A percentile compares a stretch with the other conserved stretches of the same genome.
Evolutionary conservation across 2,888 invertebrate species (phyloP).

Genomic region (Molanna angustata): DNA sequence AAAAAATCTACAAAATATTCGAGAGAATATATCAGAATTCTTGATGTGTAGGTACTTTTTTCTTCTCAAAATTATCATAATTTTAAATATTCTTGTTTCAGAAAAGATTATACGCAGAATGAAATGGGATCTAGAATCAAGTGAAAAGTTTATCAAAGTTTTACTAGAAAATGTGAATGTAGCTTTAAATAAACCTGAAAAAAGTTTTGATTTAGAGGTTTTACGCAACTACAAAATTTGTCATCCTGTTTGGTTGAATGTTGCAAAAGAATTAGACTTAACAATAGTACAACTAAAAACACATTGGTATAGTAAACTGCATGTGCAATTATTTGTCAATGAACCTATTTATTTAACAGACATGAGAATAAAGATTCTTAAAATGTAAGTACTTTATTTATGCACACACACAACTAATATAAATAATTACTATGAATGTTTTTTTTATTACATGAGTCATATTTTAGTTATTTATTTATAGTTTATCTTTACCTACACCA

Average conservation of each 20-base stretch:
- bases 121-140: slow-evolving; percentile 12
- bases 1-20: too few species aligned
- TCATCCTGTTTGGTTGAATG: slow-evolving; percentile 1
- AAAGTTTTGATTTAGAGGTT: slow-evolving; percentile 8
- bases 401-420: too few species aligned
- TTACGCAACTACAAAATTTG: slow-evolving; percentile 2
- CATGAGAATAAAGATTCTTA: slow-evolving; percentile 10
- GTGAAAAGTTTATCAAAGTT: slow-evolving; percentile 10
- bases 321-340: slow-evolving; percentile 16
- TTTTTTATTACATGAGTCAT: background rate
- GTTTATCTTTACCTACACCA: too few species aligned
- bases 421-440: too few species aligned
- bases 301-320: slow-evolving; percentile 17
- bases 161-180: slow-evolving; percentile 7
- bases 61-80: too few species aligned
- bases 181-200: background rate
- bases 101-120: background rate
- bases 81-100: background rate
- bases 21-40: too few species aligned
- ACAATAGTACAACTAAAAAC: slow-evolving; percentile 14
- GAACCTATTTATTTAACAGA: slow-evolving; percentile 9
- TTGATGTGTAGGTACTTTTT: too few species aligned
- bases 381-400: slow-evolving; percentile 22
- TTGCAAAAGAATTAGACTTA: slow-evolving; percentile 7
- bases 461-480: too few species aligned